A percentile compares a stretch with the other conserved stretches of the same genome.
Conservation (phyloP, 2,888 invertebrate species). For the Abrostola triplasia region DNA sequence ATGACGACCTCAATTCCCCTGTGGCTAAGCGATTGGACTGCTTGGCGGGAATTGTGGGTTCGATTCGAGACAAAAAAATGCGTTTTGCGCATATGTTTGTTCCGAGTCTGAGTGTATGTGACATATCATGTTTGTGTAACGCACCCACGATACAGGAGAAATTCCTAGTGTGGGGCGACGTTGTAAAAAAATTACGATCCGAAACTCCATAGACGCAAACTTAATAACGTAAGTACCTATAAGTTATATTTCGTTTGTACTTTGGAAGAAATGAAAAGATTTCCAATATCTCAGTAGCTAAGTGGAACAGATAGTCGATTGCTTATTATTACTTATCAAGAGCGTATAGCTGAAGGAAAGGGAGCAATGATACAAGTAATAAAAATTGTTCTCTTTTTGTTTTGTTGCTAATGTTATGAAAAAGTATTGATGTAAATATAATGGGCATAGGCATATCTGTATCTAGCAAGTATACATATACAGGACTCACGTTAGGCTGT, state of each 20-base stretch:
- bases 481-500: neutral
- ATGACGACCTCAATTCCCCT: too few relatives aligned
- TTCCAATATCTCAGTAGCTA: constrained; percentile 5
- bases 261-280: constrained; percentile 8
- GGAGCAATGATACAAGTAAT: neutral
- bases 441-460: too few relatives aligned
- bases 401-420: neutral
- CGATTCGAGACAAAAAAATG: too few relatives aligned
- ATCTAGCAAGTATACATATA: too few relatives aligned
- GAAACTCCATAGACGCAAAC: neutral
- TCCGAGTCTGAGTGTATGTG: too few relatives aligned
- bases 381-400: neutral
- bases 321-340: neutral
- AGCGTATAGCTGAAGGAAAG: neutral
- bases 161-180: too few relatives aligned
- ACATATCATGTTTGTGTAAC: too few relatives aligned
- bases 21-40: too few relatives aligned
- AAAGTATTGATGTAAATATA: neutral
- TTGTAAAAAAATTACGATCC: too few relatives aligned
- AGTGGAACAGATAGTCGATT: neutral
- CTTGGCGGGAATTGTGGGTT: too few relatives aligned
- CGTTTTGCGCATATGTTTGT: too few relatives aligned
- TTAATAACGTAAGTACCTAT: constrained; percentile 1
- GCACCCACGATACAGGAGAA: too few relatives aligned
- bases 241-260: neutral